These are phyloP conservation scores for Gymnocypris eckloni DNA, from an alignment of 2,797 vertebrate genomes.

Conservation along the genomic window DNA sequence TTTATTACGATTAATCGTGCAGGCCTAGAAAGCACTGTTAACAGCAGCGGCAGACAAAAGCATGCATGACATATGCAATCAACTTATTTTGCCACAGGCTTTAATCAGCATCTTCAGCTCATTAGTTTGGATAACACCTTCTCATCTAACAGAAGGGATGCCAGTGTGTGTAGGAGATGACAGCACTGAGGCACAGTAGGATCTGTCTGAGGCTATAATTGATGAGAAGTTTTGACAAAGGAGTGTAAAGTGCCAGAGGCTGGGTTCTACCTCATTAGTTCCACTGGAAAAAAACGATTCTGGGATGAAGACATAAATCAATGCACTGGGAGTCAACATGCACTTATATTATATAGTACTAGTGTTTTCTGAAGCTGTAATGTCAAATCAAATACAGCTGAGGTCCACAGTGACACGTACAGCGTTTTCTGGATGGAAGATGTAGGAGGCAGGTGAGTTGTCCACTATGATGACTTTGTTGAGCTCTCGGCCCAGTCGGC, in stretches of 20 bases:
- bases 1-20: background rate
- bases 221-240: constrained; percentile 29
- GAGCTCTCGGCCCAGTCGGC: constrained; percentile 93
- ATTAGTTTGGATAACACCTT: constrained; percentile 22
- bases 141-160: constrained; percentile 26
- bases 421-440: constrained; percentile 98
- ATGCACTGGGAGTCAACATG: background rate
- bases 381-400: background rate
- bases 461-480: constrained; percentile 96
- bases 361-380: background rate
- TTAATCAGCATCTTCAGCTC: constrained; percentile 23
- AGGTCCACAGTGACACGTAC: constrained; percentile 76
- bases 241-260: background rate
- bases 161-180: constrained; percentile 4
- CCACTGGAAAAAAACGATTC: background rate
- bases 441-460: constrained; percentile 98
- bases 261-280: constrained; percentile 35
- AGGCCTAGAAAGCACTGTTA: background rate
- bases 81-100: background rate
- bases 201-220: constrained; percentile 18
- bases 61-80: background rate
- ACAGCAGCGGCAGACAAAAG: background rate
- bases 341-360: background rate
- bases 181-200: constrained; percentile 4
- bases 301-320: background rate